Conservation (phyloP, 2,113 vertebrate genomes). For the Tachysurus fulvidraco region DNA sequence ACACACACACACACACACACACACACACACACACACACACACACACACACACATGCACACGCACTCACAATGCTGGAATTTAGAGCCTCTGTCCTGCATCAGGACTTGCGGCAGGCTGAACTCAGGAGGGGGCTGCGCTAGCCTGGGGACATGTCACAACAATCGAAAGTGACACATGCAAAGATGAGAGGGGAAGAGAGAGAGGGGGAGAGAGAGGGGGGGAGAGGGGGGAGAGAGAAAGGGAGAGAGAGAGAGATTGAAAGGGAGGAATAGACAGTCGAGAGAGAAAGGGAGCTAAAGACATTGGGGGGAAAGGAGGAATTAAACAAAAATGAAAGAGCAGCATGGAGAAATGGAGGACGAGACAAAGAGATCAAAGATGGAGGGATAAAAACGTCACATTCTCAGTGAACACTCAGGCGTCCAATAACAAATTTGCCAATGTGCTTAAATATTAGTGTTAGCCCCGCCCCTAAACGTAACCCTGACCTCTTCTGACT, state of each 20-base stretch:
- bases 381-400: slow-evolving; percentile 39
- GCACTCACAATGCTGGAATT: slow-evolving; percentile 62
- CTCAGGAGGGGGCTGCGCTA: slow-evolving; percentile 69
- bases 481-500: background rate
- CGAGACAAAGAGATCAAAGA: no score
- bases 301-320: no score
- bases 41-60: slow-evolving; percentile 33
- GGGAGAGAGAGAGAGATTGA: slow-evolving; percentile 52
- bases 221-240: slow-evolving; percentile 55
- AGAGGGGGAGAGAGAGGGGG: slow-evolving; percentile 42
- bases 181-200: slow-evolving; percentile 51
- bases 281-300: no score
- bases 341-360: no score
- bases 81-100: slow-evolving; percentile 70
- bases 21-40: background rate
- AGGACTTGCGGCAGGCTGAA: slow-evolving; percentile 73
- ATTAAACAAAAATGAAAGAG: no score
- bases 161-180: slow-evolving; percentile 80
- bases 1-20: slow-evolving; percentile 35
- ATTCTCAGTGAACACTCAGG: background rate
- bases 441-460: background rate
- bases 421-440: background rate
- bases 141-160: slow-evolving; percentile 75
- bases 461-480: background rate
- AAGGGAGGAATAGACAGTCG: slow-evolving; percentile 42